A percentile compares a stretch with the other conserved stretches of the same genome.
These are phyloP conservation scores for Trachelus stipa DNA, from an alignment of 2,888 invertebrate genomes.

Conservation along the genomic window DNA sequence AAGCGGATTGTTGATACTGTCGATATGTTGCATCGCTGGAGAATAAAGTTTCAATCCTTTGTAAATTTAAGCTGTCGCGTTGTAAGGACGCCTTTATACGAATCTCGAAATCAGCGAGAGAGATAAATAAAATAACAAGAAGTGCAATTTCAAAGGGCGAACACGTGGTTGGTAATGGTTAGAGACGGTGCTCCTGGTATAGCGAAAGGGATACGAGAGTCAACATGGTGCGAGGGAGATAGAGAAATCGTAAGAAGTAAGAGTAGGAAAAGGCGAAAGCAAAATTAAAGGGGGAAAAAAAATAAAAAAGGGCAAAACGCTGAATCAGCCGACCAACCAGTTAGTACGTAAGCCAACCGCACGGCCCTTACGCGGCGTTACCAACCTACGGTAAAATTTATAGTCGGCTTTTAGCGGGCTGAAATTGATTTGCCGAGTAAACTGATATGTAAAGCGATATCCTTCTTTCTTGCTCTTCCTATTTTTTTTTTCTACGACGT, in stretches of 20 bases:
- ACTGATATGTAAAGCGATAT: constrained; percentile 54
- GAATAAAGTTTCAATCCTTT: not conserved
- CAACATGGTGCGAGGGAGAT: not conserved
- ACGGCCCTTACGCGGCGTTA: not conserved
- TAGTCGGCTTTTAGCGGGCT: constrained; percentile 52
- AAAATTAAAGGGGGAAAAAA: constrained; percentile 18
- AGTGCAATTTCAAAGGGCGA: not conserved
- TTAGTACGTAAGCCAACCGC: constrained; percentile 20
- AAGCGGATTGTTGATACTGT: not conserved
- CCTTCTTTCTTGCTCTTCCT: constrained; percentile 16
- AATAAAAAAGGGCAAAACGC: constrained; percentile 44
- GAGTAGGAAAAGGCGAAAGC: not conserved
- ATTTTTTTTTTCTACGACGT: not conserved
- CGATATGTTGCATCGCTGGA: not conserved
- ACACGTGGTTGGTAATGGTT: not conserved
- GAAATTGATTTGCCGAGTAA: constrained; percentile 58
- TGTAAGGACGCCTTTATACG: not conserved
- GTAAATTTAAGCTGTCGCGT: not conserved
- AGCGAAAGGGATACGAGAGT: not conserved
- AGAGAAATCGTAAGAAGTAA: not conserved
- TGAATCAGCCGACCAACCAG: constrained; percentile 47
- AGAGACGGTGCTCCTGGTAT: not conserved
- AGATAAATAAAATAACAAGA: not conserved
- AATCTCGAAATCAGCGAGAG: not conserved
- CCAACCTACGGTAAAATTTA: constrained; percentile 44